A percentile compares a stretch with the other conserved stretches of the same genome.
Conservation (phyloP, 2,888 invertebrate species). For the Diarsia mendica region DNA sequence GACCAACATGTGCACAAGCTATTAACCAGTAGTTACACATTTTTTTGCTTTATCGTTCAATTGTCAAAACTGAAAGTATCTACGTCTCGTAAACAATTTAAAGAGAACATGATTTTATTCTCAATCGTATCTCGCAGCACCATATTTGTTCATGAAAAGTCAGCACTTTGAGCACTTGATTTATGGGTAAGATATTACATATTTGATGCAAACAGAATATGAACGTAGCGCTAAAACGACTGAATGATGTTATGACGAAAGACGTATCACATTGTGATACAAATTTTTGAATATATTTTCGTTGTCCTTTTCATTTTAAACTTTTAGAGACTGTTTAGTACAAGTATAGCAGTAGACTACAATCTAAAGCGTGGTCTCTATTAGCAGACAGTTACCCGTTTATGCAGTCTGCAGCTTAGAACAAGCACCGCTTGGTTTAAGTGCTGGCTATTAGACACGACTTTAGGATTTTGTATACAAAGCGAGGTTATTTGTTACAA, state of each 20-base stretch:
- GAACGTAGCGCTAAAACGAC: too few relatives aligned
- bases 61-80: too few relatives aligned
- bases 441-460: slow-evolving; percentile 28
- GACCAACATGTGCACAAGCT: background rate
- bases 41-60: too few relatives aligned
- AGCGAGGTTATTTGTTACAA: slow-evolving; percentile 16
- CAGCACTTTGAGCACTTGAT: too few relatives aligned
- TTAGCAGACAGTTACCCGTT: slow-evolving; percentile 26
- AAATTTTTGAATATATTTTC: too few relatives aligned
- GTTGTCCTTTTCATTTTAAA: background rate
- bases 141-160: background rate
- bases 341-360: background rate
- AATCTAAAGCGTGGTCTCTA: slow-evolving; percentile 1
- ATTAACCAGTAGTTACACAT: too few relatives aligned
- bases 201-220: too few relatives aligned
- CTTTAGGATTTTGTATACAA: slow-evolving; percentile 29
- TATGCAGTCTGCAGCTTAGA: slow-evolving; percentile 18
- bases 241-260: too few relatives aligned
- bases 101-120: background rate
- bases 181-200: too few relatives aligned
- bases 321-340: slow-evolving; percentile 3
- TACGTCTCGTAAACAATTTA: too few relatives aligned
- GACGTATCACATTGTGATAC: too few relatives aligned
- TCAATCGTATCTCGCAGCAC: background rate
- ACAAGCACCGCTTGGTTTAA: slow-evolving; percentile 25